phyloP scores from a whole-genome alignment of 2,888 invertebrate genomes.

The Acronicta psi region DNA sequence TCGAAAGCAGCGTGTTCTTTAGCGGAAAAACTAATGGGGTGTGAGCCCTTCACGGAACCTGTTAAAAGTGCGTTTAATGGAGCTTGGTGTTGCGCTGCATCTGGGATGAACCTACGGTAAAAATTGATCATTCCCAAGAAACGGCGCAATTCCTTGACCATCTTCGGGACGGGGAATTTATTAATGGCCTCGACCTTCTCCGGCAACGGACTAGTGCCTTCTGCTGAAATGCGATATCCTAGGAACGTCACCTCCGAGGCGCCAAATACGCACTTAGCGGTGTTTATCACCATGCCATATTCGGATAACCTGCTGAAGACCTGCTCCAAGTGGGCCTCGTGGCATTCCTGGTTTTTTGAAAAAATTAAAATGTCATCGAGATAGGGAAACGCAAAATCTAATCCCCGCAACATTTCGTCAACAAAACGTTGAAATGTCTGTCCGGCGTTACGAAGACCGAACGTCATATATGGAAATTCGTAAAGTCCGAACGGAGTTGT shows the following conservation, averaged over 20 bases:
- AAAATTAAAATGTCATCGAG: slow-evolving; percentile 29
- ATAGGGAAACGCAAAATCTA: slow-evolving; percentile 32
- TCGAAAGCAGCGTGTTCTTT: not conserved
- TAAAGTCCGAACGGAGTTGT: slow-evolving; percentile 29
- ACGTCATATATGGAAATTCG: slow-evolving; percentile 2
- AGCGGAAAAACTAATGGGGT: not conserved
- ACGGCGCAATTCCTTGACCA: slow-evolving; percentile 32
- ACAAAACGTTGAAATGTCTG: slow-evolving; percentile 43
- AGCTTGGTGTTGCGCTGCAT: slow-evolving; percentile 37
- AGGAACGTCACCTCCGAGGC: slow-evolving; percentile 24
- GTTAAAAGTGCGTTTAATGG: slow-evolving; percentile 8
- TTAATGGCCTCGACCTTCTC: slow-evolving; percentile 17
- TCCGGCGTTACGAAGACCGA: slow-evolving; percentile 37
- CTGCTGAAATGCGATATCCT: slow-evolving; percentile 28
- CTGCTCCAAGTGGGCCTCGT: slow-evolving; percentile 9
- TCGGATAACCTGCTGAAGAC: slow-evolving; percentile 19
- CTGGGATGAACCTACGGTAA: slow-evolving; percentile 42
- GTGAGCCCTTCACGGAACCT: not conserved
- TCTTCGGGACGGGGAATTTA: slow-evolving; percentile 36
- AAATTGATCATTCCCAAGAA: slow-evolving; percentile 53
- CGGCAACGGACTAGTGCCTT: slow-evolving; percentile 10
- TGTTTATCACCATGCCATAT: slow-evolving; percentile 36
- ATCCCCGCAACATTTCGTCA: slow-evolving; percentile 19
- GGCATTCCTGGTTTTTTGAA: not conserved
- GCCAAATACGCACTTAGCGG: slow-evolving; percentile 27